Percentiles rank a stretch among this genome's conserved stretches.
phyloP scores from a whole-genome alignment of 2,113 vertebrate genomes.

The Cygnus buccinator region DNA sequence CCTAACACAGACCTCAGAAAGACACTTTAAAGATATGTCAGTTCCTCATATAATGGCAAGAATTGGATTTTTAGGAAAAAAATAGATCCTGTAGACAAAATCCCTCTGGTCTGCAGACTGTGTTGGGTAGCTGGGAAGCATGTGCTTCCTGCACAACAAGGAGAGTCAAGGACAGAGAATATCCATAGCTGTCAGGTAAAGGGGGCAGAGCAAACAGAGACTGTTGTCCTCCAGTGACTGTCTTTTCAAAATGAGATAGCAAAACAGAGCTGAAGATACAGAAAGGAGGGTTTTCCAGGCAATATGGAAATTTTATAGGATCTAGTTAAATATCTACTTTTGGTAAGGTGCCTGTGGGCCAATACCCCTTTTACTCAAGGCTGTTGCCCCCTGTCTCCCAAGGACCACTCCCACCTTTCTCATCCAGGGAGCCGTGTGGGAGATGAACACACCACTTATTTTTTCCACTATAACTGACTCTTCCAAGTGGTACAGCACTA shows the following conservation, averaged over 20 bases:
- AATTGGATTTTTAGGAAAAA: background rate
- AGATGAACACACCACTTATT: background rate
- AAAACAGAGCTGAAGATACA: background rate
- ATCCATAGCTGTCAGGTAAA: background rate
- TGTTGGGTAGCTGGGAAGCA: background rate
- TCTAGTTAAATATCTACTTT: background rate
- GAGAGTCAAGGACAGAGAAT: background rate
- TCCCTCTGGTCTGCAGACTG: background rate
- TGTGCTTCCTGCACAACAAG: background rate
- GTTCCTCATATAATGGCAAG: background rate
- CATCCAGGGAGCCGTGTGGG: background rate
- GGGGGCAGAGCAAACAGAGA: background rate
- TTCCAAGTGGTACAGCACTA: background rate
- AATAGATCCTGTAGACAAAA: background rate
- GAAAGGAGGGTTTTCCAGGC: background rate
- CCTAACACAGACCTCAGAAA: background rate
- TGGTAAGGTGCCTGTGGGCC: background rate
- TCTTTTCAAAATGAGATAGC: background rate
- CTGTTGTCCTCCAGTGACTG: background rate
- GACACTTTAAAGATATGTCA: background rate
- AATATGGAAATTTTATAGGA: background rate
- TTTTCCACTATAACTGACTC: background rate
- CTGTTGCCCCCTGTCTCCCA: background rate
- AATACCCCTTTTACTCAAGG: background rate
- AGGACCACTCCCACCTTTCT: background rate